These are phyloP conservation scores for Endomychus coccineus DNA, from an alignment of 2,888 invertebrate genomes.

Conservation along the genomic window DNA sequence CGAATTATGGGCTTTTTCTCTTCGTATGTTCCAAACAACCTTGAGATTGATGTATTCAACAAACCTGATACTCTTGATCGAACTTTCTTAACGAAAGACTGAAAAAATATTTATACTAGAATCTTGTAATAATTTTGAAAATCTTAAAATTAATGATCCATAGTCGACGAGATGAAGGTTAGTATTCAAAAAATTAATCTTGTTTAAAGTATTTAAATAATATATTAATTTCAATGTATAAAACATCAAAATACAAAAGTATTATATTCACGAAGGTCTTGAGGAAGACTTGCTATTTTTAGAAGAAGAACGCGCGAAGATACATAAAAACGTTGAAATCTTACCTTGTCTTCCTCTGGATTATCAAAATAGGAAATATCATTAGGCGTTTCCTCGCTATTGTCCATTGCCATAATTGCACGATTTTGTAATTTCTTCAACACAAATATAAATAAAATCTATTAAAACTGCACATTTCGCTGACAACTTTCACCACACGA, in stretches of 20 bases:
- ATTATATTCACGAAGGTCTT: conserved; percentile 5
- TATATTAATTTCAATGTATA: neutral
- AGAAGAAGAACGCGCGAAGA: conserved; percentile 41
- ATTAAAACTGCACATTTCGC: conserved; percentile 38
- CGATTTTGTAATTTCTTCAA: conserved; percentile 28
- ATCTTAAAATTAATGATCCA: too few relatives aligned
- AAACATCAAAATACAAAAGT: conserved; percentile 8
- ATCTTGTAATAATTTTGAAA: conserved; percentile 11
- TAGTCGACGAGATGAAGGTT: too few relatives aligned
- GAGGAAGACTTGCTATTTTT: conserved; percentile 31
- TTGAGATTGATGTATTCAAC: conserved; percentile 53
- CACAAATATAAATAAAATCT: conserved; percentile 29
- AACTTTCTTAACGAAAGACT: conserved; percentile 66
- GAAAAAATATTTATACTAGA: conserved; percentile 34
- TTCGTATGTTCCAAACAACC: conserved; percentile 45
- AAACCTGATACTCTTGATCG: conserved; percentile 56
- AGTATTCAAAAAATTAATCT: too few relatives aligned
- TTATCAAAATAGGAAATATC: conserved; percentile 28
- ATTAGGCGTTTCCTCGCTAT: conserved; percentile 31
- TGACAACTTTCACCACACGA: conserved; percentile 44
- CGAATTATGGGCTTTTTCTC: conserved; percentile 36
- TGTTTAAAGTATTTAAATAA: too few relatives aligned
- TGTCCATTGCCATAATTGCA: conserved; percentile 39
- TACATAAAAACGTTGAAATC: conserved; percentile 29
- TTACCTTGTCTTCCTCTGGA: conserved; percentile 36